Conservation (phyloP, 2,797 vertebrate species). For the Protonibea diacanthus region DNA sequence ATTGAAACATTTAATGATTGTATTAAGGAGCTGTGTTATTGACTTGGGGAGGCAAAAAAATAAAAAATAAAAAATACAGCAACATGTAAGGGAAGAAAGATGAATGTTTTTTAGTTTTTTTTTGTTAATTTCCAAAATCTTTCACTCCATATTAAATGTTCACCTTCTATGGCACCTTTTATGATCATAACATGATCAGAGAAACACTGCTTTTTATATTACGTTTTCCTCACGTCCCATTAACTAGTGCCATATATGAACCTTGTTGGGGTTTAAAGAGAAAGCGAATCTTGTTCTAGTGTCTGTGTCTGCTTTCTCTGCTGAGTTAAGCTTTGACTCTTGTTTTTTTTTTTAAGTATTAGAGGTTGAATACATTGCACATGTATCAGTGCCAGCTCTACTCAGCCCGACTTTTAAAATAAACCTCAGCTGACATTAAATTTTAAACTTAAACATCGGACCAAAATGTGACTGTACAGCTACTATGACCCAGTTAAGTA, state of each 20-base stretch:
- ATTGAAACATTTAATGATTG: constrained; percentile 73
- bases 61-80: constrained; percentile 20
- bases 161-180: constrained; percentile 65
- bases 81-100: constrained; percentile 56
- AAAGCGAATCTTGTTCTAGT: constrained; percentile 43
- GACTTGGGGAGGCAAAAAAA: constrained; percentile 38
- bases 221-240: constrained; percentile 39
- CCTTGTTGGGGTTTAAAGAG: constrained; percentile 49
- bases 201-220: constrained; percentile 59
- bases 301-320: constrained; percentile 36
- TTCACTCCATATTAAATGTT: constrained; percentile 60
- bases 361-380: constrained; percentile 50
- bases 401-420: constrained; percentile 41
- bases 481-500: constrained; percentile 62
- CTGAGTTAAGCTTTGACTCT: constrained; percentile 54
- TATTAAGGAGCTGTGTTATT: constrained; percentile 56
- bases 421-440: constrained; percentile 39
- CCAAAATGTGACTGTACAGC: constrained; percentile 83
- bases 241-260: constrained; percentile 77
- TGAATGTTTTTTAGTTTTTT: constrained; percentile 51
- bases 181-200: constrained; percentile 58
- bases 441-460: constrained; percentile 73
- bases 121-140: constrained; percentile 37
- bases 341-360: constrained; percentile 50
- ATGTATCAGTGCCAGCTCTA: constrained; percentile 52